Base-by-base conservation (phyloP, 2,888 invertebrate species). In the Scaptodrosophila latifasciaeformis region DNA sequence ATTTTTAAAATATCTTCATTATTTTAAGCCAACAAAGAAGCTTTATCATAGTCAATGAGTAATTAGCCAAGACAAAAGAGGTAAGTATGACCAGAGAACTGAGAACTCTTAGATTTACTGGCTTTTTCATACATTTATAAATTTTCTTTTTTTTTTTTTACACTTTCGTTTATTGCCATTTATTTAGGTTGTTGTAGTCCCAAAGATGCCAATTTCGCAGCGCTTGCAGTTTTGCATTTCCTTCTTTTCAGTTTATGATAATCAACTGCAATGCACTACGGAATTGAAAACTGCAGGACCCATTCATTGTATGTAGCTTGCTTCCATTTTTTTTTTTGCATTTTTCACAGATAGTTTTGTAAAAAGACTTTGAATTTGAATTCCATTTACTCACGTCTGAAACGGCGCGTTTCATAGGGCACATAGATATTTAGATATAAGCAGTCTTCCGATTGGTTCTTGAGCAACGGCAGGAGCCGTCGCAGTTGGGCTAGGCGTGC, bases 201-300 rank as follows among this genome's bases (percentile, higher is more conserved):
- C 81, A 88, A 89, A 89, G 89, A 86, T 92, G 92, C 94, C 95
- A 94, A 92, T 93, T 92, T 94, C 94, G 93, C 93, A 92, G 92
- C 93, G 94, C 94, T 94, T 94, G 94, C 95, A 94, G 93, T 91
- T 89, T 64, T 62, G 45, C 88, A 61, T 50, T n/a, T n/a, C n/a
- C n/a, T n/a, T n/a, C n/a, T n/a, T n/a, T n/a, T n/a, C n/a, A n/a
- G n/a, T n/a, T n/a, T n/a, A n/a, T n/a, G n/a, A n/a, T n/a, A n/a
- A n/a, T 88, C 92, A 92, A 93, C 94, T 95, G 94, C 95, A 95
- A 94, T 95, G 94, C 95, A 94, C 95, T 94, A 94, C 94, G 95
- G 95, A 94, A 95, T 95, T 95, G 95, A 94, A 89, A 91, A 75
- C 74, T 74, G 72, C 72, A 47, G 49, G 62, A 62, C 69, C 70